Evolutionary conservation across 2,888 invertebrate genomes (phyloP).

Genomic region (Coremacera marginata): DNA sequence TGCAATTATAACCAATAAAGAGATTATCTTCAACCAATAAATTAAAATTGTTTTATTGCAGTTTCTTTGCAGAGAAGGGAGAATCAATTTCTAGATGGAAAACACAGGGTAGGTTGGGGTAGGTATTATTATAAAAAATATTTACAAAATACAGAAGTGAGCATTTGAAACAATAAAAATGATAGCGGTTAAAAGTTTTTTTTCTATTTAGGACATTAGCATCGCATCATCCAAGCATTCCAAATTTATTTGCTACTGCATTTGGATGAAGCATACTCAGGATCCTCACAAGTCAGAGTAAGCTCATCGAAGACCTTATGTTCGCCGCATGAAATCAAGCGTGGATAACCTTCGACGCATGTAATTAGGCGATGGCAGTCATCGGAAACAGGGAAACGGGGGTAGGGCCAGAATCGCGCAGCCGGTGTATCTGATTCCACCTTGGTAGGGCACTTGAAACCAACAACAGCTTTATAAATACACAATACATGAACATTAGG

Average conservation of each 20-base stretch:
- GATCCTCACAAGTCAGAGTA: constrained; percentile 83
- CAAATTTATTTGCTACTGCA: constrained; percentile 62
- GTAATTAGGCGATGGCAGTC: constrained; percentile 90
- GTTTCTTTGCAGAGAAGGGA: constrained; percentile 20
- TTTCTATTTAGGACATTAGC: neutral
- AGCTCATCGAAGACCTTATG: constrained; percentile 89
- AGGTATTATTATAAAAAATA: constrained; percentile 41
- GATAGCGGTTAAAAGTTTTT: neutral
- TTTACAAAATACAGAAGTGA: constrained; percentile 29
- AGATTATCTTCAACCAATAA: constrained; percentile 39
- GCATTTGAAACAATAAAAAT: neutral
- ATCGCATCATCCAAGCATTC: constrained; percentile 35
- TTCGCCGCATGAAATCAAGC: constrained; percentile 88
- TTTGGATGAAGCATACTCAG: constrained; percentile 63
- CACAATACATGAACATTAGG: neutral
- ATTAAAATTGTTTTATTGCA: constrained; percentile 44
- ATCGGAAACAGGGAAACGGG: constrained; percentile 88
- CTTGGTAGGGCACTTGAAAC: constrained; percentile 91
- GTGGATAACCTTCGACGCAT: constrained; percentile 90
- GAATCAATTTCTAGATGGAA: neutral
- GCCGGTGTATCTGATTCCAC: constrained; percentile 84
- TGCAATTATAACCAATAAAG: neutral
- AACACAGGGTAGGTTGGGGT: constrained; percentile 24
- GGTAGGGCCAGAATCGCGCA: constrained; percentile 93
- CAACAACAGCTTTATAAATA: constrained; percentile 81